Evolutionary conservation across 2,797 vertebrate species (phyloP).

Genomic region (Paguma larvata): DNA sequence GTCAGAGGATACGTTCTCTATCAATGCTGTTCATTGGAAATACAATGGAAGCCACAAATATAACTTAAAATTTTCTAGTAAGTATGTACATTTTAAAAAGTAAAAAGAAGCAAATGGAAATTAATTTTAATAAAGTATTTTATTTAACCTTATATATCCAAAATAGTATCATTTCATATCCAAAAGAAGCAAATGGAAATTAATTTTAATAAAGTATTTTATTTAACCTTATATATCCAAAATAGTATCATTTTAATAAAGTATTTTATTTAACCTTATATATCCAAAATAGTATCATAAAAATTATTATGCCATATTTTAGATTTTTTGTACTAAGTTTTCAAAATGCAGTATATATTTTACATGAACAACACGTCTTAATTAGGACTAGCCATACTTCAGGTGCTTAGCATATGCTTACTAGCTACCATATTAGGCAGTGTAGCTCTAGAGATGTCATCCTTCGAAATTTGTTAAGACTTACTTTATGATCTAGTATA

Average conservation of each 20-base stretch:
- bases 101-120: not conserved
- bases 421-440: not conserved
- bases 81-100: not conserved
- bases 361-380: not conserved
- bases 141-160: not conserved
- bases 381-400: not conserved
- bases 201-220: conserved; percentile 46
- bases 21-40: not conserved
- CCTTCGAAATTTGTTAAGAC: conserved; percentile 5
- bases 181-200: not conserved
- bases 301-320: conserved; percentile 18
- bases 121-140: conserved; percentile 49
- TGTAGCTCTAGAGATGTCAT: not conserved
- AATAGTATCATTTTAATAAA: conserved; percentile 13
- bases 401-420: not conserved
- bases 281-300: conserved; percentile 14
- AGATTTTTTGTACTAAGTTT: not conserved
- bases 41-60: not conserved
- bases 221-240: not conserved
- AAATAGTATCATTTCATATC: conserved; percentile 24
- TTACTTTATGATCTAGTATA: not conserved
- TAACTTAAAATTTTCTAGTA: conserved; percentile 14
- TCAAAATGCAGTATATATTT: not conserved
- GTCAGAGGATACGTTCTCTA: not conserved
- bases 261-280: not conserved